Evolutionary conservation across 2,888 invertebrate species (phyloP).

Genomic region (Helleia helle): DNA sequence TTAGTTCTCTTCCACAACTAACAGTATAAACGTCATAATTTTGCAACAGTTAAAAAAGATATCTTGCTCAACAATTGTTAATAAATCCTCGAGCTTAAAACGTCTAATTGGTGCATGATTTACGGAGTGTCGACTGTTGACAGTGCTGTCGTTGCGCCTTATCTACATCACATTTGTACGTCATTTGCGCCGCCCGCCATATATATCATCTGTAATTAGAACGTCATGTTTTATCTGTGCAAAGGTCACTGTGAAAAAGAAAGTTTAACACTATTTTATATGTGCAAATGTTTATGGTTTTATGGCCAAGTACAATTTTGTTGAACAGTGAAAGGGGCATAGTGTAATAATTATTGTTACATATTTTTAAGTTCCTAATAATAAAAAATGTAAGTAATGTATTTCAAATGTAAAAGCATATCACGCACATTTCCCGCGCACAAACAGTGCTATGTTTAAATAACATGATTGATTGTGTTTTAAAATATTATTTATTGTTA

Average conservation of each 20-base stretch:
- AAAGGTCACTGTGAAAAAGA: background rate
- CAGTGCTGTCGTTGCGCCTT: slow-evolving; percentile 28
- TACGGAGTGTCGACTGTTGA: slow-evolving; percentile 34
- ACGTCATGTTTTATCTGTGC: slow-evolving; percentile 18
- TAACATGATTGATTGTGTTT: slow-evolving; percentile 1
- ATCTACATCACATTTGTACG: slow-evolving; percentile 28
- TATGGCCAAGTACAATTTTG: no score
- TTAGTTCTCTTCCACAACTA: no score
- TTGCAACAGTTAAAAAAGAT: no score
- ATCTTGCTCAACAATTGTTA: no score
- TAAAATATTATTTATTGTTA: slow-evolving; percentile 5
- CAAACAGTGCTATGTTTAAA: background rate
- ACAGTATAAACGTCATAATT: no score
- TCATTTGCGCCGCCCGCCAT: slow-evolving; percentile 21
- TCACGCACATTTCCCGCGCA: no score
- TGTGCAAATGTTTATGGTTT: background rate
- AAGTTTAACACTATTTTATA: background rate
- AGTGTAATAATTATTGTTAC: background rate
- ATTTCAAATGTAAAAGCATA: no score
- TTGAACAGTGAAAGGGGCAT: no score
- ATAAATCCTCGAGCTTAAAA: slow-evolving; percentile 22
- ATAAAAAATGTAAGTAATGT: no score
- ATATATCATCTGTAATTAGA: slow-evolving; percentile 37
- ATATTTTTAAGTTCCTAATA: no score
- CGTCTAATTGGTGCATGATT: slow-evolving; percentile 36